Conservation (phyloP, 2,113 vertebrate species). For the Lagopus muta region DNA sequence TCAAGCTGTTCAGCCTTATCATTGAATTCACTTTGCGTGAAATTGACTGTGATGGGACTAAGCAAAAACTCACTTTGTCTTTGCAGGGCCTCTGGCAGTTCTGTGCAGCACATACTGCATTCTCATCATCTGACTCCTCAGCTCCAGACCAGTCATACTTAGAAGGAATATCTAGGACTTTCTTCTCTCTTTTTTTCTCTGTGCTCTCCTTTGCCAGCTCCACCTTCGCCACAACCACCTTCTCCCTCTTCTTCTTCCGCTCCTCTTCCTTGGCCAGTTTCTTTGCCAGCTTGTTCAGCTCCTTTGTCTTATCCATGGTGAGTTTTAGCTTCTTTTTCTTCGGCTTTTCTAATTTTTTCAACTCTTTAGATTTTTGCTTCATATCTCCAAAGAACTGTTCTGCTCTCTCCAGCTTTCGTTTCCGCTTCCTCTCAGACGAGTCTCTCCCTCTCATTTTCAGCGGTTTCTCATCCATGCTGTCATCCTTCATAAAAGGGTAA, state of each 20-base stretch:
- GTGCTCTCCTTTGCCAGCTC: conserved; percentile 88
- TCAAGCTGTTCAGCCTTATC: neutral
- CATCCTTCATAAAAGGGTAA: conserved; percentile 81
- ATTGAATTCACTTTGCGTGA: neutral
- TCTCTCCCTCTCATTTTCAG: conserved; percentile 93
- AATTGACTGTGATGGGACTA: neutral
- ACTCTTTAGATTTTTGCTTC: conserved; percentile 90
- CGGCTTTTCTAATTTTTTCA: conserved; percentile 90
- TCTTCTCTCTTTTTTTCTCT: conserved; percentile 95
- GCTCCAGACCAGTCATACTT: conserved; percentile 99
- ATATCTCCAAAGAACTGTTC: conserved; percentile 87
- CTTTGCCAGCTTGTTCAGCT: conserved; percentile 95
- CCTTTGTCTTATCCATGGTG: conserved; percentile 90
- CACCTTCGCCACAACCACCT: conserved; percentile 86
- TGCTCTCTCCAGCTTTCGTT: conserved; percentile 90
- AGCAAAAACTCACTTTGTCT: conserved; percentile 88
- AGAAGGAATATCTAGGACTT: conserved; percentile 96
- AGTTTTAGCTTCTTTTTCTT: conserved; percentile 99
- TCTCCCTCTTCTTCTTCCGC: conserved; percentile 94
- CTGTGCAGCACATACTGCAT: conserved; percentile 94
- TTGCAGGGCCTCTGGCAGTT: conserved; percentile 98
- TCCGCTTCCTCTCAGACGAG: conserved; percentile 91
- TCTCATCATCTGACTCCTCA: conserved; percentile 96
- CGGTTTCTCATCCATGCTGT: conserved; percentile 90
- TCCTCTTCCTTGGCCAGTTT: conserved; percentile 96